Evolutionary conservation across 2,888 invertebrate genomes (phyloP).

Genomic region (Spodoptera exigua): DNA sequence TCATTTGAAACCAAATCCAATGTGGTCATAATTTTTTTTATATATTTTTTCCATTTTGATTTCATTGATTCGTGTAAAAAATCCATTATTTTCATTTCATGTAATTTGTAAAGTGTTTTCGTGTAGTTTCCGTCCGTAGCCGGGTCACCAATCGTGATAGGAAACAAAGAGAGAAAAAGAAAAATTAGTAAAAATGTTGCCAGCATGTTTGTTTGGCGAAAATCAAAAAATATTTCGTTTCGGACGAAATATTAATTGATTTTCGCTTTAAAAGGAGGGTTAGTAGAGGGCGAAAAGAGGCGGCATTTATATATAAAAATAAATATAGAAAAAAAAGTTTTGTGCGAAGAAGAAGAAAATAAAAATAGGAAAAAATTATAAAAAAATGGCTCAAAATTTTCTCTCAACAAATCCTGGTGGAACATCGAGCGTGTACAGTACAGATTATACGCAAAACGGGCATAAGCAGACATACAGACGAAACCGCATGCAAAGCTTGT

Average conservation of each 20-base stretch:
- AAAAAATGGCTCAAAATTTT: constrained; percentile 57
- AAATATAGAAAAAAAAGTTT: constrained; percentile 48
- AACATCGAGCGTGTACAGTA: constrained; percentile 87
- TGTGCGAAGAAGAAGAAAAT: constrained; percentile 62
- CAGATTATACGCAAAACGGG: constrained; percentile 55
- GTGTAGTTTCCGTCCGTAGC: constrained; percentile 37
- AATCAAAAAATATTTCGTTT: constrained; percentile 38
- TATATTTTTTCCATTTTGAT: too few species aligned
- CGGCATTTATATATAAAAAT: constrained; percentile 52
- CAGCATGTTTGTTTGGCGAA: constrained; percentile 58
- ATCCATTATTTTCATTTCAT: constrained; percentile 20
- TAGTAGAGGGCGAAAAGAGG: constrained; percentile 61
- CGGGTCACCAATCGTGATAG: constrained; percentile 57
- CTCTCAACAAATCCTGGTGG: constrained; percentile 68
- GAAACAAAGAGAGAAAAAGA: constrained; percentile 70
- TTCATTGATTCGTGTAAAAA: neutral
- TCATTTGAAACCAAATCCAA: too few species aligned
- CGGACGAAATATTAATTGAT: constrained; percentile 37
- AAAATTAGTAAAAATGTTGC: constrained; percentile 86
- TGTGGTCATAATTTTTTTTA: too few species aligned
- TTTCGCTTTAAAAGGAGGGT: constrained; percentile 40
- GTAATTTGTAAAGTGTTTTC: constrained; percentile 47
- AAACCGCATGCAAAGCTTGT: constrained; percentile 67
- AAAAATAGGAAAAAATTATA: constrained; percentile 52
- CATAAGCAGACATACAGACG: constrained; percentile 62